phyloP scores from a whole-genome alignment of 1,140 invertebrate species.

The Drosophila triauraria region DNA sequence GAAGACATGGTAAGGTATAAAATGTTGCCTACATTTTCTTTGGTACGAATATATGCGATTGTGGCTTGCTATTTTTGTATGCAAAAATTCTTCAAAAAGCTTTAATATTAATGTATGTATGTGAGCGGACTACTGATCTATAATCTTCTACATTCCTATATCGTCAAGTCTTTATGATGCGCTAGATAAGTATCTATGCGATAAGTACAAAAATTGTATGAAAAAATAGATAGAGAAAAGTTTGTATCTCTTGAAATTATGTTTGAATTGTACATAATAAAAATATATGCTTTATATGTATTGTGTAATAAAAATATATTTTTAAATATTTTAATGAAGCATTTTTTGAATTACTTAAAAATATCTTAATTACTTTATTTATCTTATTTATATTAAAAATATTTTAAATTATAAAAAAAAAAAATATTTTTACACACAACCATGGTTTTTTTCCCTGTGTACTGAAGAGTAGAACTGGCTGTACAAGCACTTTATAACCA shows the following conservation, averaged over 20 bases:
- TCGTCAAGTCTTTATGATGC: background rate
- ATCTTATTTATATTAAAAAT: too few relatives aligned
- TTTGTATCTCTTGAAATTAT: too few relatives aligned
- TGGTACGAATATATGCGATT: background rate
- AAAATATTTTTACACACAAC: too few relatives aligned
- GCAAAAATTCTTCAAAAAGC: background rate
- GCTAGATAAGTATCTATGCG: background rate
- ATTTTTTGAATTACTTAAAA: too few relatives aligned
- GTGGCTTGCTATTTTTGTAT: background rate
- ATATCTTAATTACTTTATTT: too few relatives aligned
- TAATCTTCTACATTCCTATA: background rate
- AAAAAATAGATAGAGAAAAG: background rate
- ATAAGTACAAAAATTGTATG: background rate
- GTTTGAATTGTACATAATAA: too few relatives aligned
- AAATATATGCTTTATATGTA: too few relatives aligned
- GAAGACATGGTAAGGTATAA: too few relatives aligned
- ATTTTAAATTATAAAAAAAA: too few relatives aligned
- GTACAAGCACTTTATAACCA: slow-evolving; percentile 16
- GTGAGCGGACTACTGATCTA: background rate
- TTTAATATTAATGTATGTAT: background rate
- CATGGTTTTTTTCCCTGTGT: background rate
- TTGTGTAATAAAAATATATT: too few relatives aligned
- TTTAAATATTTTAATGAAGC: too few relatives aligned
- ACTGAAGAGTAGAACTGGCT: slow-evolving; percentile 3
- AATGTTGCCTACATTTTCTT: too few relatives aligned